phyloP scores from a whole-genome alignment of 2,888 invertebrate genomes.

The Vanessa cardui region DNA sequence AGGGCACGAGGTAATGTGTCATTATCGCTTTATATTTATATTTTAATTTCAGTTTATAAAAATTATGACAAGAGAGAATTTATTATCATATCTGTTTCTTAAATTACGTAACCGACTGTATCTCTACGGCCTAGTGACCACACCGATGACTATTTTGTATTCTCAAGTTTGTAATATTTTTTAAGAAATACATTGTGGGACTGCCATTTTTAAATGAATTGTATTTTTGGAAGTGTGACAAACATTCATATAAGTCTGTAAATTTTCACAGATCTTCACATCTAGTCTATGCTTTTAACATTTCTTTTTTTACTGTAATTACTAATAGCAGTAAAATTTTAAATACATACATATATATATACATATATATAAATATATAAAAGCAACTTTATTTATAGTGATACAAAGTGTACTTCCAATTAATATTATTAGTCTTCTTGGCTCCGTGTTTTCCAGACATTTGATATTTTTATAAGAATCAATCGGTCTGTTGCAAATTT shows the following conservation, averaged over 20 bases:
- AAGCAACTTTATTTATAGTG: slow-evolving; percentile 53
- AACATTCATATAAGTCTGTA: slow-evolving; percentile 51
- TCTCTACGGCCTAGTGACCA: slow-evolving; percentile 40
- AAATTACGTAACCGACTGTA: slow-evolving; percentile 29
- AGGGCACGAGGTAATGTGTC: slow-evolving; percentile 31
- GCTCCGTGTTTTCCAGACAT: slow-evolving; percentile 56
- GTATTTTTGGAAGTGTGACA: slow-evolving; percentile 55
- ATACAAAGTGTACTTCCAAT: slow-evolving; percentile 58
- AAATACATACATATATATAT: slow-evolving; percentile 34
- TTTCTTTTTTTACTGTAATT: slow-evolving; percentile 51
- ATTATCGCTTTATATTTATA: slow-evolving; percentile 36
- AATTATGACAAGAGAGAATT: slow-evolving; percentile 19
- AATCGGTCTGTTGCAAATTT: slow-evolving; percentile 67
- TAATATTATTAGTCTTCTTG: slow-evolving; percentile 50
- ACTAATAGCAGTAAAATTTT: slow-evolving; percentile 48
- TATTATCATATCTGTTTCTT: slow-evolving; percentile 25
- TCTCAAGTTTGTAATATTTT: slow-evolving; percentile 32
- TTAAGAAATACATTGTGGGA: slow-evolving; percentile 49
- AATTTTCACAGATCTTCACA: slow-evolving; percentile 64
- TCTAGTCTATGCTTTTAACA: slow-evolving; percentile 74
- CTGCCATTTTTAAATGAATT: slow-evolving; percentile 61
- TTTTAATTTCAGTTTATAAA: slow-evolving; percentile 18
- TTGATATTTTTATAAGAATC: slow-evolving; percentile 64
- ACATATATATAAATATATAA: slow-evolving; percentile 45
- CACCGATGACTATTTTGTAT: slow-evolving; percentile 11